phyloP scores from a whole-genome alignment of 2,888 invertebrate species.

The Chalcosyrphus nemorum region DNA sequence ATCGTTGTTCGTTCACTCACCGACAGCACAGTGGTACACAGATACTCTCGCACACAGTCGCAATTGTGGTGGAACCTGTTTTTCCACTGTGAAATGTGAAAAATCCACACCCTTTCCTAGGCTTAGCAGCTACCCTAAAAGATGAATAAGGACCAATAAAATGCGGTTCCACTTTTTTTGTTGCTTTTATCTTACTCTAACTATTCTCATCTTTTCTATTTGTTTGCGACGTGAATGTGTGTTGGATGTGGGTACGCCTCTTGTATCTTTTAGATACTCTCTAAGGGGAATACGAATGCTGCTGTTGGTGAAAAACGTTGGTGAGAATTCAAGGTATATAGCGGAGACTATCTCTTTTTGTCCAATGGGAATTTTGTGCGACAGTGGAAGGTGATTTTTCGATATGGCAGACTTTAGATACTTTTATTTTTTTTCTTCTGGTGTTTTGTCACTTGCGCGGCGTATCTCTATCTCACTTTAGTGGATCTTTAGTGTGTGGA shows the following conservation, averaged over 20 bases:
- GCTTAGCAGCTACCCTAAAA: slow-evolving; percentile 49
- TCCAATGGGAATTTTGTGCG: slow-evolving; percentile 6
- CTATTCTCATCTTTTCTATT: slow-evolving; percentile 53
- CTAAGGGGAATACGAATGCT: slow-evolving; percentile 34
- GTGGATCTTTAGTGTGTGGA: slow-evolving; percentile 17
- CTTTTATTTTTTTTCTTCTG: slow-evolving; percentile 15
- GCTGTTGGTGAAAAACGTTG: slow-evolving; percentile 69
- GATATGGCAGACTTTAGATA: slow-evolving; percentile 73
- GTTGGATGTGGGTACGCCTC: slow-evolving; percentile 41
- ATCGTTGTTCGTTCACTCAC: slow-evolving; percentile 65
- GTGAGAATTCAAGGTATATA: slow-evolving; percentile 42
- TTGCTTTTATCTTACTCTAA: slow-evolving; percentile 55
- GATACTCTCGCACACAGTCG: slow-evolving; percentile 25
- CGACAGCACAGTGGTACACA: slow-evolving; percentile 52
- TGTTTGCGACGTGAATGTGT: slow-evolving; percentile 34
- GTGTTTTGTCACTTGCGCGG: slow-evolving; percentile 20
- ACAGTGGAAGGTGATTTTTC: slow-evolving; percentile 55
- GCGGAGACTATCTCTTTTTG: slow-evolving; percentile 22
- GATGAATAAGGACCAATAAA: slow-evolving; percentile 69
- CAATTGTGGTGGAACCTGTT: slow-evolving; percentile 69
- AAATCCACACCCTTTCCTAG: slow-evolving; percentile 71
- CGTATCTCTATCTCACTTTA: slow-evolving; percentile 64
- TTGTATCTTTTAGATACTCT: slow-evolving; percentile 32
- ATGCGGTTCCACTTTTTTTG: slow-evolving; percentile 67
- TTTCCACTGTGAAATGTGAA: slow-evolving; percentile 47